Conservation (phyloP, 2,888 invertebrate species). For the Allolobophora icterica region DNA sequence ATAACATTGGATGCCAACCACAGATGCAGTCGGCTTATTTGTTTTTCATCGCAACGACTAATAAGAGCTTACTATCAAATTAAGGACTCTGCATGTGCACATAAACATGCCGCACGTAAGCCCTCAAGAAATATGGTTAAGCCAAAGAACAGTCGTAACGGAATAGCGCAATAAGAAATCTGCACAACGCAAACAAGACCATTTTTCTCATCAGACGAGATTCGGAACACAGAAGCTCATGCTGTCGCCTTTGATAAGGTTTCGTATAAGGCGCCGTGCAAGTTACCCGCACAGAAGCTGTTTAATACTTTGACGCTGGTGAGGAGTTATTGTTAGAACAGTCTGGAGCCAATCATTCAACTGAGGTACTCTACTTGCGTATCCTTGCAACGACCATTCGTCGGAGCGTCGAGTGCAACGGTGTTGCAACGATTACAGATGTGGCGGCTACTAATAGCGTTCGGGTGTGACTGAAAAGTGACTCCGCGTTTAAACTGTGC, state of each 20-base stretch:
- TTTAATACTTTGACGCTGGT: not conserved
- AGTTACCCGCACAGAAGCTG: not conserved
- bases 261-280: not conserved
- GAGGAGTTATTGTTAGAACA: not conserved
- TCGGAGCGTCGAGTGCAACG: too few relatives aligned
- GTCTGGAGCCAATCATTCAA: not conserved
- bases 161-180: not conserved
- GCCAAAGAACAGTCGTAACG: not conserved
- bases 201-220: not conserved
- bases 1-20: not conserved
- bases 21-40: not conserved
- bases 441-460: not conserved
- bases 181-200: too few relatives aligned
- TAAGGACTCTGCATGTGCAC: not conserved
- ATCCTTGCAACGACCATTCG: too few relatives aligned
- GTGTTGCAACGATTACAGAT: not conserved
- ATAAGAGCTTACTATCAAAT: not conserved
- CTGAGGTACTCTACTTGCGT: too few relatives aligned
- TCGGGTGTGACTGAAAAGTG: not conserved
- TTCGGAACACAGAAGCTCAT: not conserved
- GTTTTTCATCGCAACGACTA: slow-evolving; percentile 7
- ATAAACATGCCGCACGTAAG: slow-evolving; percentile 9
- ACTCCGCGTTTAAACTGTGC: too few relatives aligned
- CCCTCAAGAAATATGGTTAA: not conserved
- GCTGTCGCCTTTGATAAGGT: not conserved